phyloP scores from a whole-genome alignment of 2,888 invertebrate genomes.

The Steromphala cineraria region DNA sequence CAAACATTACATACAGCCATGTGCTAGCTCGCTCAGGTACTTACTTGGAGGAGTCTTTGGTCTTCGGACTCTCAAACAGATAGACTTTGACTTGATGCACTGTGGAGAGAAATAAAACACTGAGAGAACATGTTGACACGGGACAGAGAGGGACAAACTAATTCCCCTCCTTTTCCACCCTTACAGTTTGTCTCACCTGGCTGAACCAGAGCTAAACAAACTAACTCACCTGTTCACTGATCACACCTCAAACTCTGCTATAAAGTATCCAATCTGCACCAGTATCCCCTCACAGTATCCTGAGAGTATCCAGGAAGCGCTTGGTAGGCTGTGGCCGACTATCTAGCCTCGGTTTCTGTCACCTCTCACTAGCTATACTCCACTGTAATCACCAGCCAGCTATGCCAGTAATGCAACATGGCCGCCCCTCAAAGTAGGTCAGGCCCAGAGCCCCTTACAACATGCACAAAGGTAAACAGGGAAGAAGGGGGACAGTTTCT shows the following conservation, averaged over 20 bases:
- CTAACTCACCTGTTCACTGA: not conserved
- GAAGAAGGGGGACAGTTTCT: not conserved
- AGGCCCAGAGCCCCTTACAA: conserved; percentile 41
- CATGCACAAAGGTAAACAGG: conserved; percentile 29
- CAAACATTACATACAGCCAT: not conserved
- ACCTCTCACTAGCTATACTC: not conserved
- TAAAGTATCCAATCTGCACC: not conserved
- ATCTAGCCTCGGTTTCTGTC: not conserved
- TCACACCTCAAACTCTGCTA: not conserved
- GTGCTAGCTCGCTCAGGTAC: not conserved
- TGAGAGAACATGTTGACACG: not conserved
- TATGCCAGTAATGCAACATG: conserved; percentile 69
- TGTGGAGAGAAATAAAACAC: conserved; percentile 78
- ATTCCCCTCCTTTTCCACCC: not conserved
- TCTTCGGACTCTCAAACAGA: conserved; percentile 93
- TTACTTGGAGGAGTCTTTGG: conserved; percentile 62
- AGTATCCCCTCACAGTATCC: not conserved
- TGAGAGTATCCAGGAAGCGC: not conserved
- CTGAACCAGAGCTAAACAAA: not conserved
- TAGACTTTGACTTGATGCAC: conserved; percentile 96
- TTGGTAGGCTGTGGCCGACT: not conserved
- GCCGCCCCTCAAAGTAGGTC: conserved; percentile 46
- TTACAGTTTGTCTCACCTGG: not conserved
- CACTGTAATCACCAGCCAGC: conserved; percentile 33
- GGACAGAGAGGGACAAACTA: not conserved